Conservation (phyloP, 1,140 invertebrate genomes). For the Drosophila lacteicornis region DNA sequence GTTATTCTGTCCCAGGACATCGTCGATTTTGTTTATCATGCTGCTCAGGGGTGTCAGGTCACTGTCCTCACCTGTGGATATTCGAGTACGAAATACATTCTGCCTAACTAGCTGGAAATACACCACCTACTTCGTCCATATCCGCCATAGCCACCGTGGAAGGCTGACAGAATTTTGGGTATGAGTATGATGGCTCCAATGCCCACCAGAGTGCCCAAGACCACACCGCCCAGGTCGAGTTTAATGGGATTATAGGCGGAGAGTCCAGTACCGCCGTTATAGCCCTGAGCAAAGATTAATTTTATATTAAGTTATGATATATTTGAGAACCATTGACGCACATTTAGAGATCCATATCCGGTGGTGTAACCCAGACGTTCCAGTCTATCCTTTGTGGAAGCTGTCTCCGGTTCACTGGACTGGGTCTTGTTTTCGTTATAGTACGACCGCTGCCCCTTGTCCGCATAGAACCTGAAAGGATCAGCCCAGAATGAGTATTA, state of each 20-base stretch:
- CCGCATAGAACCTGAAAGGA: conserved; percentile 56
- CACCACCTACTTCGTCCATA: conserved; percentile 89
- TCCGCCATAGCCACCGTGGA: conserved; percentile 89
- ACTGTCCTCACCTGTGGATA: conserved; percentile 86
- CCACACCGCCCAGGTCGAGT: conserved; percentile 92
- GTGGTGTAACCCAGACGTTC: conserved; percentile 81
- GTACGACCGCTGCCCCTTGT: conserved; percentile 66
- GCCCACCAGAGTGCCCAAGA: conserved; percentile 91
- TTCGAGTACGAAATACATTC: no score
- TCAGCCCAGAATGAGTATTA: neutral
- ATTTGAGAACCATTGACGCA: conserved; percentile 21
- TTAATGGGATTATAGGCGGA: conserved; percentile 89
- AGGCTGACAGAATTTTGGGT: conserved; percentile 90
- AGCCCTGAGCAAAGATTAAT: conserved; percentile 49
- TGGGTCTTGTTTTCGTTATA: conserved; percentile 74
- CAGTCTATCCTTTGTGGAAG: conserved; percentile 77
- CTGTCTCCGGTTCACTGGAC: conserved; percentile 50
- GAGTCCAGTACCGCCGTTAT: conserved; percentile 85
- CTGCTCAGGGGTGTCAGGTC: conserved; percentile 87
- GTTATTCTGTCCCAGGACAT: conserved; percentile 89
- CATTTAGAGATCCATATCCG: conserved; percentile 79
- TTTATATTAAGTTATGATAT: neutral
- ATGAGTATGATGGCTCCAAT: conserved; percentile 91
- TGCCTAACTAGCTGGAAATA: neutral
- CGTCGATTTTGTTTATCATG: conserved; percentile 90